A percentile compares a stretch with the other conserved stretches of the same genome.
Evolutionary conservation across 2,888 invertebrate genomes (phyloP).

Genomic region (Caenorhabditis virilis): DNA sequence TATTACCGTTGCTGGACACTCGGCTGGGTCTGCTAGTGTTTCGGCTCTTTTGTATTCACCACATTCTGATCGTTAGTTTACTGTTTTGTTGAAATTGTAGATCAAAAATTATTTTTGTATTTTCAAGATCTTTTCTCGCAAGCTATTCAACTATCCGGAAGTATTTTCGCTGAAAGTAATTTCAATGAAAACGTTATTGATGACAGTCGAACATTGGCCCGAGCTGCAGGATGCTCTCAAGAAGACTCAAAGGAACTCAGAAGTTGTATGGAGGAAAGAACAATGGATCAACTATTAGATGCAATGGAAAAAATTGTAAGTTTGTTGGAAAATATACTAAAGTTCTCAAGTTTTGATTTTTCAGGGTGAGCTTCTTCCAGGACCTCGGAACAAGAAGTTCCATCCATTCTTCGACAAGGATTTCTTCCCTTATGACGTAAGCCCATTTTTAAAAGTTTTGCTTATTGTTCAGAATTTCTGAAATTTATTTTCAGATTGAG

Average conservation of each 20-base stretch:
- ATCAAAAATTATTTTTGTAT: neutral
- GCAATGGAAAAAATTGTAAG: constrained; percentile 55
- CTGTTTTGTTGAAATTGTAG: neutral
- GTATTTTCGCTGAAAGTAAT: constrained; percentile 49
- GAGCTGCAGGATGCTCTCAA: constrained; percentile 42
- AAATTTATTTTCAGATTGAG: constrained; percentile 32
- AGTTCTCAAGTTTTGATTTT: constrained; percentile 9
- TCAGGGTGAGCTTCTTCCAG: constrained; percentile 33
- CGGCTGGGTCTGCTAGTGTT: constrained; percentile 48
- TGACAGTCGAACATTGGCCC: constrained; percentile 39
- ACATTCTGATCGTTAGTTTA: constrained; percentile 49
- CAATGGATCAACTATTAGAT: constrained; percentile 48
- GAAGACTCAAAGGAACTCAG: constrained; percentile 40
- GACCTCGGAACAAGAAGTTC: constrained; percentile 42
- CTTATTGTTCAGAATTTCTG: neutral
- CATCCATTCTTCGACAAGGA: constrained; percentile 48
- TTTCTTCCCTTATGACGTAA: constrained; percentile 51
- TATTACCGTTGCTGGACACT: constrained; percentile 51
- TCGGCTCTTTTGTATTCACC: constrained; percentile 53
- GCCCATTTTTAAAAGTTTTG: too few species aligned
- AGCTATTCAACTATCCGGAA: constrained; percentile 53
- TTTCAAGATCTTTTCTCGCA: constrained; percentile 52
- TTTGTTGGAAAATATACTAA: neutral
- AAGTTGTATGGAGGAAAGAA: constrained; percentile 49
- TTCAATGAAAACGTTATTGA: constrained; percentile 48